Percentiles rank a stretch among this genome's conserved stretches.
Conservation (phyloP, 2,797 vertebrate species). For the Eospalax fontanierii region DNA sequence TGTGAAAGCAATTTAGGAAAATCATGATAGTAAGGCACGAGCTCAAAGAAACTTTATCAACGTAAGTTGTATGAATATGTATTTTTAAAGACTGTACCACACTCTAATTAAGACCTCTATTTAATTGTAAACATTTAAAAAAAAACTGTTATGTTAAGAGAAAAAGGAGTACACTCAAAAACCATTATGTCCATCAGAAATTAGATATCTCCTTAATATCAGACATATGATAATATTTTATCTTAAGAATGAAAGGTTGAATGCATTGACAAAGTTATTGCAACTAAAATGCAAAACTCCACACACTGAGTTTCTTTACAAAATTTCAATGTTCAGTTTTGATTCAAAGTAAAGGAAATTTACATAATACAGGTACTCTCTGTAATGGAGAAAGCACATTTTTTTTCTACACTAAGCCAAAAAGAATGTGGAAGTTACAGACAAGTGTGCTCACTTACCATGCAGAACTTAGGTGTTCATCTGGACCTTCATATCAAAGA, state of each 20-base stretch:
- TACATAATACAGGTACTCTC: not conserved
- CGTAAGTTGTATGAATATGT: not conserved
- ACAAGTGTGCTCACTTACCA: not conserved
- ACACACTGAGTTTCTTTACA: not conserved
- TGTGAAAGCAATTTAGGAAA: not conserved
- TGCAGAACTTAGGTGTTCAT: not conserved
- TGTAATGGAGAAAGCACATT: not conserved
- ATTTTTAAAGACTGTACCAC: not conserved
- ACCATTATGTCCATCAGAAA: not conserved
- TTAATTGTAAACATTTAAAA: not conserved
- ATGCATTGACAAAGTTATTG: not conserved
- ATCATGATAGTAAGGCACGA: not conserved
- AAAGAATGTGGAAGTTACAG: not conserved
- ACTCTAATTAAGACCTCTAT: not conserved
- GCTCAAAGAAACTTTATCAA: not conserved
- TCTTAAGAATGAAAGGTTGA: conserved; percentile 12
- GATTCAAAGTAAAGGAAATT: conserved; percentile 20
- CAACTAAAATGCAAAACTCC: not conserved
- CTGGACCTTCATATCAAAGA: not conserved
- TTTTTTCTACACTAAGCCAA: too few relatives aligned
- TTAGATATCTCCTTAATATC: not conserved
- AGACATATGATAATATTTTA: conserved; percentile 42
- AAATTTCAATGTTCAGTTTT: not conserved
- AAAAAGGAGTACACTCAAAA: not conserved
- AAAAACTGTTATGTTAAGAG: too few relatives aligned